Percentiles rank a stretch among this genome's conserved stretches.
These are phyloP conservation scores for Drosophila cracens DNA, from an alignment of 2,888 invertebrate genomes.

Conservation along the genomic window DNA sequence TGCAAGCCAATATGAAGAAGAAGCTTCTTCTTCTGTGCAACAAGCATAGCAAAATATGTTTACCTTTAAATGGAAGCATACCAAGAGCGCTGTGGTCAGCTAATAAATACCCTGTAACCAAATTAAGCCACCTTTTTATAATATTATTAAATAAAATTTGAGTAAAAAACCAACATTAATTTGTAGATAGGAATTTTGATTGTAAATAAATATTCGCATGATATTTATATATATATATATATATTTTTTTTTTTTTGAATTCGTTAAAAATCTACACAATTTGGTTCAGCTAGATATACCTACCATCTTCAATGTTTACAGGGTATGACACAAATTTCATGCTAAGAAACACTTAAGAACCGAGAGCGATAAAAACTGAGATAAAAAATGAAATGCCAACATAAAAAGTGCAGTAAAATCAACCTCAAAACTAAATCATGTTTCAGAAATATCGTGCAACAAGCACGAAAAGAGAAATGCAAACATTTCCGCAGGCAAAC, in stretches of 20 bases:
- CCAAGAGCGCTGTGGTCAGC: neutral
- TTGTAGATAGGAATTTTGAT: too few species aligned
- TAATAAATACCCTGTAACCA: neutral
- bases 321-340: neutral
- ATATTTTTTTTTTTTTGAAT: too few species aligned
- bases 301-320: neutral
- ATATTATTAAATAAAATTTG: neutral
- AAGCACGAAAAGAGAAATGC: constrained; percentile 2
- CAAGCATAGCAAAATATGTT: constrained; percentile 17
- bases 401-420: constrained; percentile 9
- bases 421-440: constrained; percentile 23
- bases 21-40: neutral
- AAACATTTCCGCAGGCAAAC: neutral
- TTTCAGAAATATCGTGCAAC: constrained; percentile 16
- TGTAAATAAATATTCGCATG: too few species aligned
- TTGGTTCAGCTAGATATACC: neutral
- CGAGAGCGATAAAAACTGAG: constrained; percentile 5
- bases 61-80: constrained; percentile 29
- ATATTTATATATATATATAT: too few species aligned
- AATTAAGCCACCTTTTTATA: neutral
- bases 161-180: too few species aligned
- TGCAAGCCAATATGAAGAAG: constrained; percentile 33
- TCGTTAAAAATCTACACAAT: neutral
- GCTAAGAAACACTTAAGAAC: constrained; percentile 24
- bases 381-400: constrained; percentile 16